Conservation (phyloP, 2,888 invertebrate genomes). For the Drosophila prolongata region DNA sequence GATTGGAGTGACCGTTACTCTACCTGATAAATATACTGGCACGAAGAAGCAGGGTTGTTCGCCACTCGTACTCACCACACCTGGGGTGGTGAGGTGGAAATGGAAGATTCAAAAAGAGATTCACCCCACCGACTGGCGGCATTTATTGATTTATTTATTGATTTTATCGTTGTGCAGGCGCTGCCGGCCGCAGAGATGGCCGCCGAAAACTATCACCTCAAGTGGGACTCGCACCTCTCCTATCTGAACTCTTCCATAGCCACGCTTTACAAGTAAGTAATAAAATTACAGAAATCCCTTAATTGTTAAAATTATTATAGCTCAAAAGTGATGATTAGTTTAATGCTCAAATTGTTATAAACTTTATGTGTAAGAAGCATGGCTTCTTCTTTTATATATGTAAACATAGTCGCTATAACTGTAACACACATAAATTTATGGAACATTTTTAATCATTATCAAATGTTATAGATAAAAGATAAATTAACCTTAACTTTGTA, state of each 20-base stretch:
- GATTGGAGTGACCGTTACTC: conserved; percentile 11
- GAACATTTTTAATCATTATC: too few relatives aligned
- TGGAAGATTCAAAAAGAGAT: background rate
- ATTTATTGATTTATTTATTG: conserved; percentile 48
- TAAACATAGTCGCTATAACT: too few relatives aligned
- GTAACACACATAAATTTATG: too few relatives aligned
- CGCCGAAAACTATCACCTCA: conserved; percentile 93
- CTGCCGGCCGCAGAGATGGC: conserved; percentile 70
- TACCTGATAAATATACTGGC: background rate
- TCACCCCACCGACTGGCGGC: conserved; percentile 1
- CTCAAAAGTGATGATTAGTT: too few relatives aligned
- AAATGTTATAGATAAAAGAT: too few relatives aligned
- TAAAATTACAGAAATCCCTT: too few relatives aligned
- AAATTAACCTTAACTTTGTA: too few relatives aligned
- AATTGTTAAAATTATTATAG: too few relatives aligned
- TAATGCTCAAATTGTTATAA: background rate
- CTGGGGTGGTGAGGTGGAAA: conserved; percentile 5
- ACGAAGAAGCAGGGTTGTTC: background rate
- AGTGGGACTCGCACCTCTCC: conserved; percentile 94
- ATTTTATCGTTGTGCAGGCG: conserved; percentile 44
- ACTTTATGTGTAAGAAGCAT: too few relatives aligned
- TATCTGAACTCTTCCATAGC: conserved; percentile 93
- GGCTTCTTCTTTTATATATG: background rate
- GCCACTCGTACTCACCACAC: background rate
- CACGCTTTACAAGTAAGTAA: conserved; percentile 86